These are phyloP conservation scores for Cyclopterus lumpus DNA, from an alignment of 2,797 vertebrate species.

Conservation along the genomic window DNA sequence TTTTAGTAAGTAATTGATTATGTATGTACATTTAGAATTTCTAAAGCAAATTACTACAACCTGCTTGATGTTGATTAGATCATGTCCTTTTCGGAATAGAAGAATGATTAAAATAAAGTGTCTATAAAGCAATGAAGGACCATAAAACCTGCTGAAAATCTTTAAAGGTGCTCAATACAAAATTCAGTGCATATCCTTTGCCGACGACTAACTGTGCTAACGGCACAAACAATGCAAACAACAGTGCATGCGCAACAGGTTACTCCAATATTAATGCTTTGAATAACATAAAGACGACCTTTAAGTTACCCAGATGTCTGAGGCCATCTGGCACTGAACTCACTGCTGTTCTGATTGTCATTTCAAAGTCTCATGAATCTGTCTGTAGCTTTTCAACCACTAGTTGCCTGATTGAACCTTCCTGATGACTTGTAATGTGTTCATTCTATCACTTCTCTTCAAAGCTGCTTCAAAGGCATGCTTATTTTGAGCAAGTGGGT, in stretches of 20 bases:
- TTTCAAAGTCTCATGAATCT: not conserved
- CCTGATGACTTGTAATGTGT: not conserved
- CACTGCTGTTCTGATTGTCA: not conserved
- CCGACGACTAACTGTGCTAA: not conserved
- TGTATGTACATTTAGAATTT: not conserved
- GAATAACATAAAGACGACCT: not conserved
- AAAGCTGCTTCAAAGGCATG: not conserved
- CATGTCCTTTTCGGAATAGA: not conserved
- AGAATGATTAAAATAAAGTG: not conserved
- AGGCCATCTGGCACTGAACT: not conserved
- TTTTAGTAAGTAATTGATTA: not conserved
- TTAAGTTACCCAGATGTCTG: not conserved
- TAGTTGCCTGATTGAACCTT: not conserved
- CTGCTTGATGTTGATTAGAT: not conserved
- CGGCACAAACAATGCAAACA: not conserved
- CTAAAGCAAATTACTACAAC: constrained; percentile 4
- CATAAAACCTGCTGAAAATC: not conserved
- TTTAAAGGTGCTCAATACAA: not conserved
- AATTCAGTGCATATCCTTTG: not conserved
- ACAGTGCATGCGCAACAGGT: not conserved
- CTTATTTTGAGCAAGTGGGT: not conserved
- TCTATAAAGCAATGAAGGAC: not conserved
- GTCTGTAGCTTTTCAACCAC: not conserved
- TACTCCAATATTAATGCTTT: not conserved
- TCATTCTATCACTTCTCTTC: not conserved